Conservation (phyloP, 2,888 invertebrate species). For the Caenorhabditis afra region DNA sequence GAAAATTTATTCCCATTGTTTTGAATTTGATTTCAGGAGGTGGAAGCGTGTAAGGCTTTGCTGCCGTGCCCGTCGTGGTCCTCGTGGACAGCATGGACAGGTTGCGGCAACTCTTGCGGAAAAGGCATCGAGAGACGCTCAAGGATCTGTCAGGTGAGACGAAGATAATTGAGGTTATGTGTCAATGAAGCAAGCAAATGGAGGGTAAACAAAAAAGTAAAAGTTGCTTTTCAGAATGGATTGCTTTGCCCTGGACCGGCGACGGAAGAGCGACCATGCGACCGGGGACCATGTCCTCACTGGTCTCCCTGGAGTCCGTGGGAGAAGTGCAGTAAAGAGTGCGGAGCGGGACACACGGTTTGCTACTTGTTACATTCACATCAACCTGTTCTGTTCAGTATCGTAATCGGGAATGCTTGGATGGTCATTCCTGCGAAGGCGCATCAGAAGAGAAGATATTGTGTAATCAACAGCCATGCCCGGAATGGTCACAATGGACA, state of each 20-base stretch:
- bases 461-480: conserved; percentile 71
- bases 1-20: conserved; percentile 6
- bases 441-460: conserved; percentile 65
- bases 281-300: conserved; percentile 69
- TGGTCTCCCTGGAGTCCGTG: conserved; percentile 67
- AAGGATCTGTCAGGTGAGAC: conserved; percentile 64
- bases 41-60: conserved; percentile 62
- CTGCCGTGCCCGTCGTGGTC: conserved; percentile 69
- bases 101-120: conserved; percentile 68
- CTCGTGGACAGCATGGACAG: conserved; percentile 69
- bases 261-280: conserved; percentile 68
- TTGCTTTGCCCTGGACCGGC: conserved; percentile 68
- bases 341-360: conserved; percentile 71
- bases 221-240: conserved; percentile 64
- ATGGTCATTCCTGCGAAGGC: conserved; percentile 64
- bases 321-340: conserved; percentile 64
- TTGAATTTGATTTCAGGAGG: conserved; percentile 53
- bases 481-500: conserved; percentile 71
- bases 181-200: conserved; percentile 46
- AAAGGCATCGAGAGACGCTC: conserved; percentile 66
- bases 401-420: conserved; percentile 66
- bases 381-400: conserved; percentile 43
- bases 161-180: conserved; percentile 55
- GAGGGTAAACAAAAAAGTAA: conserved; percentile 38
- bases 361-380: background rate